Conservation (phyloP, 2,797 vertebrate genomes). For the Chelmon rostratus region DNA sequence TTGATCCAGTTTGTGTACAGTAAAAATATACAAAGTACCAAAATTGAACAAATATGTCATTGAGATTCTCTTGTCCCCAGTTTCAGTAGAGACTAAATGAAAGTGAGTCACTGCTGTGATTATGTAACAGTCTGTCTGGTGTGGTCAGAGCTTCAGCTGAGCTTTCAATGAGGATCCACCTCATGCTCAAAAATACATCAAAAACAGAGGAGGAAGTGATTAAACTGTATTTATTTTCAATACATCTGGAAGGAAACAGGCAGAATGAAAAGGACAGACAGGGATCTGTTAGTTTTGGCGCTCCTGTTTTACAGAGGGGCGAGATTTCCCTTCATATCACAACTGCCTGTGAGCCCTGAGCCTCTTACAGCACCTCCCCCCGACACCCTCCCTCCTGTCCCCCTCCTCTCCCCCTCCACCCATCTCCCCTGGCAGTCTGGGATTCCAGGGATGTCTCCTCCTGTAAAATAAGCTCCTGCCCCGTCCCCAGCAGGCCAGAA, state of each 20-base stretch:
- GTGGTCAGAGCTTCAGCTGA: constrained; percentile 36
- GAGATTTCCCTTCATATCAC: constrained; percentile 73
- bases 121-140: constrained; percentile 10
- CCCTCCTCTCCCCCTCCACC: constrained; percentile 49
- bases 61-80: neutral
- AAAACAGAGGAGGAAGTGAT: neutral
- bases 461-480: constrained; percentile 83
- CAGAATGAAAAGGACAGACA: constrained; percentile 4
- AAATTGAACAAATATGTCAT: neutral
- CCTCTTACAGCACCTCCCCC: constrained; percentile 26
- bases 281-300: constrained; percentile 4
- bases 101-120: constrained; percentile 23
- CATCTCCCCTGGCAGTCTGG: constrained; percentile 83
- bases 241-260: neutral
- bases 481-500: constrained; percentile 73
- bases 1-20: too few species aligned
- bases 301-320: constrained; percentile 44
- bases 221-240: neutral
- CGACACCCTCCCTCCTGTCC: constrained; percentile 1
- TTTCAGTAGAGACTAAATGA: neutral
- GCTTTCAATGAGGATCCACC: neutral
- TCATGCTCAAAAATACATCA: neutral
- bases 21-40: neutral
- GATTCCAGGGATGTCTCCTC: constrained; percentile 93
- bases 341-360: constrained; percentile 63